phyloP scores from a whole-genome alignment of 2,888 invertebrate genomes.

The Platycnemis pennipes region DNA sequence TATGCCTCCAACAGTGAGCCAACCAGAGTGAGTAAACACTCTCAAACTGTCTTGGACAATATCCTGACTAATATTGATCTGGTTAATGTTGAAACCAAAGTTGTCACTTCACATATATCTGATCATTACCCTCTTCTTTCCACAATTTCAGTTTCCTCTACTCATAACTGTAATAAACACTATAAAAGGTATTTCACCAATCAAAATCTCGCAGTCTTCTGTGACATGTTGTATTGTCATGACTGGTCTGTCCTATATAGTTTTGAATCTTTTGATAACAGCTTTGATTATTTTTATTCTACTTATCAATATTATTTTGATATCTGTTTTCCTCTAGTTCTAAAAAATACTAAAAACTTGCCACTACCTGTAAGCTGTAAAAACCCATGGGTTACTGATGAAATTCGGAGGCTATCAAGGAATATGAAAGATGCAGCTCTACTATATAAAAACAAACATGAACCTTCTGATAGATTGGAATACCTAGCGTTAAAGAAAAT shows the following conservation, averaged over 20 bases:
- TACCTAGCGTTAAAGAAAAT: not conserved
- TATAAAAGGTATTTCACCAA: not conserved
- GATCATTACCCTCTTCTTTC: not conserved
- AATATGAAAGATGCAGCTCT: conserved; percentile 9
- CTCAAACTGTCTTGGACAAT: not conserved
- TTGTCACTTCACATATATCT: not conserved
- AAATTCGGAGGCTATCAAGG: conserved; percentile 12
- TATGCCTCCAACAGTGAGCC: conserved; percentile 4
- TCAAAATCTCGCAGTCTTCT: not conserved
- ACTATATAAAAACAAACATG: not conserved
- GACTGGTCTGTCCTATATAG: not conserved
- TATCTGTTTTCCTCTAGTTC: not conserved
- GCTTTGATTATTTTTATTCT: not conserved
- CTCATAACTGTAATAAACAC: not conserved
- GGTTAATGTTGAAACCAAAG: not conserved
- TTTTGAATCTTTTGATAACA: not conserved
- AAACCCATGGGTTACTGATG: conserved; percentile 1
- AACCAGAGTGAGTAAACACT: not conserved
- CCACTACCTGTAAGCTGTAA: not conserved
- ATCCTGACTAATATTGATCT: conserved; percentile 1
- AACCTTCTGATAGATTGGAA: not conserved
- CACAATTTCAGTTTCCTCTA: not conserved
- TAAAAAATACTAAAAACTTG: conserved; percentile 13
- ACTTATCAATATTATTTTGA: not conserved
- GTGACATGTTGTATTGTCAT: not conserved